A percentile compares a stretch with the other conserved stretches of the same genome.
Conservation (phyloP, 1,140 invertebrate genomes). For the Saccostrea glomerata region DNA sequence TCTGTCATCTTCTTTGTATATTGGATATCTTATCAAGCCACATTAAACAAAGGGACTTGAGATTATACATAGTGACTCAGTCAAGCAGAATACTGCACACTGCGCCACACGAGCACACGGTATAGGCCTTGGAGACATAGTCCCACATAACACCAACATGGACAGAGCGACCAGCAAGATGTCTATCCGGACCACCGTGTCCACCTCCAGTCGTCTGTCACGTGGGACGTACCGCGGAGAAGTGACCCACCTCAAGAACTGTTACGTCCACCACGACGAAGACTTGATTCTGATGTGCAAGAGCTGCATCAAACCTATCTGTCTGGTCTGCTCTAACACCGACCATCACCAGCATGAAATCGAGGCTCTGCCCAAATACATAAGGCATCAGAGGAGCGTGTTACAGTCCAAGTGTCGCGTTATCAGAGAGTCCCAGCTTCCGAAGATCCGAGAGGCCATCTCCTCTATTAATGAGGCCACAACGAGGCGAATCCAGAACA, state of each 20-base stretch:
- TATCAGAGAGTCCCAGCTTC: constrained; percentile 7
- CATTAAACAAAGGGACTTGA: background rate
- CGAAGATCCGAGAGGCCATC: constrained; percentile 2
- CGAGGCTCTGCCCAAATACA: constrained; percentile 12
- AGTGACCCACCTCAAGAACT: constrained; percentile 2
- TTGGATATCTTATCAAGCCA: constrained; percentile 24
- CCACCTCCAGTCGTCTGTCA: background rate
- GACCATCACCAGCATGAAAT: constrained; percentile 17
- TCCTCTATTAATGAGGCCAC: constrained; percentile 16
- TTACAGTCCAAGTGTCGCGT: constrained; percentile 25
- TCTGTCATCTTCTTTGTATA: constrained; percentile 25
- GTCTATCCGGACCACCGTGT: constrained; percentile 3
- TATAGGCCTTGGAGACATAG: background rate
- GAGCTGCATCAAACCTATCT: constrained; percentile 16
- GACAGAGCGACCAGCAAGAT: constrained; percentile 14
- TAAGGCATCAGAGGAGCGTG: constrained; percentile 12
- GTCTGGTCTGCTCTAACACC: constrained; percentile 8
- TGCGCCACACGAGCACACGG: constrained; percentile 23
- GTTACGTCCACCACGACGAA: constrained; percentile 5
- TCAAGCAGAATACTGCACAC: constrained; percentile 35
- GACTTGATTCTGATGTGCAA: constrained; percentile 19
- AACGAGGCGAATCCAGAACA: constrained; percentile 1
- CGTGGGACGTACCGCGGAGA: background rate
- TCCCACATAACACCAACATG: constrained; percentile 7
- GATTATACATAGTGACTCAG: constrained; percentile 8